These are phyloP conservation scores for Zootoca vivipara DNA, from an alignment of 2,113 vertebrate genomes.

Conservation along the genomic window DNA sequence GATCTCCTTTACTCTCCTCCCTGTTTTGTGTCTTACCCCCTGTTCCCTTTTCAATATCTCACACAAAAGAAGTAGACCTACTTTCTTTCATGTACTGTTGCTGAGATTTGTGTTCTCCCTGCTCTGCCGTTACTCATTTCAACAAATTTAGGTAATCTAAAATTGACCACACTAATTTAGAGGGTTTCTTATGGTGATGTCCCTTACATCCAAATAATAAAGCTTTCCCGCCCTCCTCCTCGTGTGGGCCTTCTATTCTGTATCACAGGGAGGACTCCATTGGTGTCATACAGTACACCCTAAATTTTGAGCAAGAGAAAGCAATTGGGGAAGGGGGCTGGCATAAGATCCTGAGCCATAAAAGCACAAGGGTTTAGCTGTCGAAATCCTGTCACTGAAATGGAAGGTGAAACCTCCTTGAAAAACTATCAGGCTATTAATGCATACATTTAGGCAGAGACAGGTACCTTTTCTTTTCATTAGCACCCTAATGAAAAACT, in stretches of 20 bases:
- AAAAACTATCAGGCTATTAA: background rate
- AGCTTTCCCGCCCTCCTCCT: slow-evolving; percentile 35
- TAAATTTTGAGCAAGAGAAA: background rate
- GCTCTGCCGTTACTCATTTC: slow-evolving; percentile 45
- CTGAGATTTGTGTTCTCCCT: slow-evolving; percentile 50
- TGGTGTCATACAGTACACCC: background rate
- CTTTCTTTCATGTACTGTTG: slow-evolving; percentile 45
- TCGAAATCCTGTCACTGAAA: background rate
- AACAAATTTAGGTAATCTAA: slow-evolving; percentile 62
- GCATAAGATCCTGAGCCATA: background rate
- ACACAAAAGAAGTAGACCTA: slow-evolving; percentile 56
- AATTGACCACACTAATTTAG: slow-evolving; percentile 51
- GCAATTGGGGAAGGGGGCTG: background rate
- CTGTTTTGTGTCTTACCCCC: slow-evolving; percentile 39
- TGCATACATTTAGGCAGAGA: background rate
- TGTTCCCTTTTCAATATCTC: slow-evolving; percentile 60
- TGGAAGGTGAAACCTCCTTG: background rate
- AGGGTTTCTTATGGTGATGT: slow-evolving; percentile 38
- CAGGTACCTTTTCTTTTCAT: background rate
- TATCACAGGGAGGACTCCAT: slow-evolving; percentile 6
- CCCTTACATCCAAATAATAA: slow-evolving; percentile 46
- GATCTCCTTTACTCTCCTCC: slow-evolving; percentile 60
- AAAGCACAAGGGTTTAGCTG: background rate
- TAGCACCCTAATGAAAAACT: background rate
- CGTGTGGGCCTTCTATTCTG: slow-evolving; percentile 19